Evolutionary conservation across 2,888 invertebrate genomes (phyloP).

Genomic region (Acronicta leporina): DNA sequence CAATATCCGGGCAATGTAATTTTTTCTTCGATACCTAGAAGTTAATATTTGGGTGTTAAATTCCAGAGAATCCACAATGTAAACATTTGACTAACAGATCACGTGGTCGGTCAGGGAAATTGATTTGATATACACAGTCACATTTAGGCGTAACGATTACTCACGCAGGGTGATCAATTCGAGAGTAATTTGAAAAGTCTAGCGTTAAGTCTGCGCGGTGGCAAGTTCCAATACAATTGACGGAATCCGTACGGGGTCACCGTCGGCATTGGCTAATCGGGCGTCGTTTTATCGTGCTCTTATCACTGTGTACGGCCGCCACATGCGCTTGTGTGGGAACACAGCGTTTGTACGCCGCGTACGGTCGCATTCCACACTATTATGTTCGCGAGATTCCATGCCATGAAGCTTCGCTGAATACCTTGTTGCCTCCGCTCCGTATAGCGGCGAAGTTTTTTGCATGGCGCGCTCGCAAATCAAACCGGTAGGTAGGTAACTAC

Average conservation of each 20-base stretch:
- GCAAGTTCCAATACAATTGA: conserved; percentile 56
- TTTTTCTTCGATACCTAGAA: conserved; percentile 8
- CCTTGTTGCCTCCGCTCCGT: conserved; percentile 64
- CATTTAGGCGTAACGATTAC: conserved; percentile 44
- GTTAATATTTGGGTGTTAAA: conserved; percentile 14
- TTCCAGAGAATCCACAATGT: conserved; percentile 34
- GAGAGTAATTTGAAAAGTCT: conserved; percentile 51
- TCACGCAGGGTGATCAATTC: conserved; percentile 45
- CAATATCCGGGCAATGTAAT: background rate
- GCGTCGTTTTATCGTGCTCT: conserved; percentile 81
- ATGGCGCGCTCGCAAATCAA: conserved; percentile 79
- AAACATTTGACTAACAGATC: conserved; percentile 38
- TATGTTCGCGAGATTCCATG: conserved; percentile 82
- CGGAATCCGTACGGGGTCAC: conserved; percentile 75
- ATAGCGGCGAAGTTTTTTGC: conserved; percentile 87
- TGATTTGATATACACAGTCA: conserved; percentile 40
- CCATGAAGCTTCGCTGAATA: conserved; percentile 68
- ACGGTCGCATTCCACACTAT: conserved; percentile 83
- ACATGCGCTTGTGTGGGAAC: conserved; percentile 70
- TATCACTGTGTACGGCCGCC: conserved; percentile 73
- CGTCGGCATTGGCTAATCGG: conserved; percentile 81
- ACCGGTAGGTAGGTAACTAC: conserved; percentile 79
- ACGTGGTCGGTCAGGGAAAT: conserved; percentile 42
- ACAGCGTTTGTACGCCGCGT: conserved; percentile 66
- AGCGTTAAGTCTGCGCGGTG: conserved; percentile 43